These are phyloP conservation scores for Adelosebastes latens DNA, from an alignment of 2,797 vertebrate species.

Conservation along the genomic window DNA sequence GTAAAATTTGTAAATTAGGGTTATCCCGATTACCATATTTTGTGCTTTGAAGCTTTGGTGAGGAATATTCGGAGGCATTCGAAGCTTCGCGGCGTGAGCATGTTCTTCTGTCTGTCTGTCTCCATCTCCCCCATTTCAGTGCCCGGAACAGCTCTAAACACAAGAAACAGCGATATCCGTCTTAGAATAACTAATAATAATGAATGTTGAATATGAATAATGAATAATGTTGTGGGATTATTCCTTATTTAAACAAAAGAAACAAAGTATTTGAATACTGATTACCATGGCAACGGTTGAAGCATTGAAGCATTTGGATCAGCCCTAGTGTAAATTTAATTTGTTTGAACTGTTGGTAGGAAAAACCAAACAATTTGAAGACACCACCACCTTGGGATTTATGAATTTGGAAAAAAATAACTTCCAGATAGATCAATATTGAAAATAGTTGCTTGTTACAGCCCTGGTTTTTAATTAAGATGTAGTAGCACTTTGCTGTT, in stretches of 20 bases:
- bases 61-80: no score
- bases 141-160: neutral
- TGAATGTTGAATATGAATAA: neutral
- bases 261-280: rapidly evolving
- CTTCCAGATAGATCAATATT: neutral
- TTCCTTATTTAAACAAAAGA: neutral
- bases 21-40: neutral
- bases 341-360: neutral
- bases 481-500: neutral
- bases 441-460: neutral
- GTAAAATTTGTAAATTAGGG: neutral
- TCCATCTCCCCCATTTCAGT: neutral
- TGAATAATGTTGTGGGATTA: neutral
- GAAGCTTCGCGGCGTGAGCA: no score
- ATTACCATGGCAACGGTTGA: neutral
- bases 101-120: no score
- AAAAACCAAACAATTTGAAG: neutral
- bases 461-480: neutral
- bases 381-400: neutral
- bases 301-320: no score
- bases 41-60: neutral
- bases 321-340: neutral
- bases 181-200: neutral
- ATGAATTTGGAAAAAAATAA: neutral
- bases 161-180: neutral